Percentiles rank a stretch among this genome's conserved stretches.
Evolutionary conservation across 2,888 invertebrate genomes (phyloP).

Genomic region (Tortrix viridana): DNA sequence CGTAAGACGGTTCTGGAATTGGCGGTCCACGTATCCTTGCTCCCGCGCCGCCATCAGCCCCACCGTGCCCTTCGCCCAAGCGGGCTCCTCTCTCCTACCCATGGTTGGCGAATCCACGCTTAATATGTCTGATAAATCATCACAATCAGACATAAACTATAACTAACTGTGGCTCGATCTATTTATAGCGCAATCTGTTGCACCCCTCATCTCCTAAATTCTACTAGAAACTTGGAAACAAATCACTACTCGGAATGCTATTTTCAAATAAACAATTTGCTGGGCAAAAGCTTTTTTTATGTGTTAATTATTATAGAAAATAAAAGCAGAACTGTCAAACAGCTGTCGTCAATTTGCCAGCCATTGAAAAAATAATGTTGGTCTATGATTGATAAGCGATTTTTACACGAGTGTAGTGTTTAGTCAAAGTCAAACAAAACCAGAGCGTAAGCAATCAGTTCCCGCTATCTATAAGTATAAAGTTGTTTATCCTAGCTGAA

Average conservation of each 20-base stretch:
- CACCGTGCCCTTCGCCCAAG: constrained; percentile 70
- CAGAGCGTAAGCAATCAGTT: too few relatives aligned
- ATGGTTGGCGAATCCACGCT: constrained; percentile 58
- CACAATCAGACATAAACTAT: constrained; percentile 58
- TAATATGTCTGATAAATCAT: constrained; percentile 69
- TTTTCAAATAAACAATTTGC: constrained; percentile 54
- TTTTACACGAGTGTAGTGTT: constrained; percentile 3
- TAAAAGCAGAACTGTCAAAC: constrained; percentile 71
- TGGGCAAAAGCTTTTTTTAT: constrained; percentile 57
- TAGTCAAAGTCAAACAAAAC: neutral
- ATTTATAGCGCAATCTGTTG: constrained; percentile 63
- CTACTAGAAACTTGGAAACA: constrained; percentile 39
- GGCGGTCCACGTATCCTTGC: constrained; percentile 70
- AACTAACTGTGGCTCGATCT: constrained; percentile 63
- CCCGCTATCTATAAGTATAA: too few relatives aligned
- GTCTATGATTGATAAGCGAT: constrained; percentile 16
- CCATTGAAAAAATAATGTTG: constrained; percentile 30
- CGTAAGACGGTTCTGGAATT: constrained; percentile 80
- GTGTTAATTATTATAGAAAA: constrained; percentile 64
- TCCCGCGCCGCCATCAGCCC: constrained; percentile 72
- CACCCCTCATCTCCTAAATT: constrained; percentile 50
- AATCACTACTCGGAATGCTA: constrained; percentile 44
- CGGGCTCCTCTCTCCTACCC: constrained; percentile 71
- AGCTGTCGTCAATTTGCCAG: constrained; percentile 55
- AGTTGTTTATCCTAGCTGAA: too few relatives aligned